A percentile compares a stretch with the other conserved stretches of the same genome.
Conservation (phyloP, 2,888 invertebrate genomes). For the Ellobium chinense region DNA sequence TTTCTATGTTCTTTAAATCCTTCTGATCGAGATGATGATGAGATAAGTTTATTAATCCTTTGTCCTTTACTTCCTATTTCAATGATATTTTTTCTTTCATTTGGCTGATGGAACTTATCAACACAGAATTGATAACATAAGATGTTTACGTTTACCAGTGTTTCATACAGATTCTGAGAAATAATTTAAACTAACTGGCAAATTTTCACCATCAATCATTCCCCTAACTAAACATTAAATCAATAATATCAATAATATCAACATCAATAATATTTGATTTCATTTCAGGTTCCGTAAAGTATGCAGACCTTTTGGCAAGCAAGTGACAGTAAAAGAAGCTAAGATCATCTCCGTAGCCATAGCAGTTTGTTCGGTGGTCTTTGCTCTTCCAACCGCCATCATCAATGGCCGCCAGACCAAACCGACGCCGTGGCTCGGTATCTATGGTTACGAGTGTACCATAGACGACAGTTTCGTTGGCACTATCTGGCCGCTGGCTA, state of each 20-base stretch:
- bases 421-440: neutral
- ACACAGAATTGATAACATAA: too few species aligned
- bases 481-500: constrained; percentile 34
- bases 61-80: too few species aligned
- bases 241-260: neutral
- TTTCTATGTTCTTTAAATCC: too few species aligned
- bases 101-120: too few species aligned
- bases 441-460: constrained; percentile 29
- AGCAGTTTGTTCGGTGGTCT: neutral
- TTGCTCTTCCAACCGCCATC: constrained; percentile 25
- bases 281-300: constrained; percentile 42
- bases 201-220: neutral
- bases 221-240: neutral
- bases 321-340: neutral
- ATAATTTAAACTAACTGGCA: neutral
- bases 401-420: constrained; percentile 37
- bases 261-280: too few species aligned
- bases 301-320: constrained; percentile 19
- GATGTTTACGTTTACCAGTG: too few species aligned
- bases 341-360: constrained; percentile 2
- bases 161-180: too few species aligned
- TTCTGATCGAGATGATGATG: too few species aligned
- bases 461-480: constrained; percentile 20
- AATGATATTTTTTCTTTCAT: too few species aligned
- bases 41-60: too few species aligned